Base-by-base conservation (phyloP, 2,797 vertebrate genomes). In the Catostomus latipinnis region DNA sequence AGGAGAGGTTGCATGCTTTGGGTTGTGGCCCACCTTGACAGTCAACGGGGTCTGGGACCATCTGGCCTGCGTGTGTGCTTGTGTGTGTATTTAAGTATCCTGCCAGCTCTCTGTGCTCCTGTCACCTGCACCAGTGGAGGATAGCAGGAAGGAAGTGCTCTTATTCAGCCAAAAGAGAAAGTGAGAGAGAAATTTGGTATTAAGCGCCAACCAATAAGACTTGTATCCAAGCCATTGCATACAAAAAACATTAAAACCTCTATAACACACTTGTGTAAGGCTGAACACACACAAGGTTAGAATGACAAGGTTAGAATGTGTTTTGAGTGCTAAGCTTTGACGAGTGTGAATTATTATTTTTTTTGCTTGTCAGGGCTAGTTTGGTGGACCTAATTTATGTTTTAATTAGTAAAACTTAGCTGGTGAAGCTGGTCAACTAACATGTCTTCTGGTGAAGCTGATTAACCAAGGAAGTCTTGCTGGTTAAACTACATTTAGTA, bases 221-320 rank as follows among this genome's bases (percentile, higher is more conserved):
- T 69, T 52, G 65, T 53, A 78, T 11, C 43, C 61, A 78, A 48
- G 56, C 46, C 72, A 22, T 49, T 43, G 56, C 78, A 49, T 80
- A 71, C 65, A 71, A 76, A 76, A 70, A 58, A 34, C 34, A 34
- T 34, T 75, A 81, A 71, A 71, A 70, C 52, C 63, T 58, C 48
- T 43, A 18, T 63, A 52, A 16, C 52, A 18, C 53, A 69, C 69
- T 86, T 90, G 88, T 87, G 91, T 92, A 91, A 92, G 88, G 82
- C 88, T 82, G 82, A 88, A 80, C 85, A 86, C 87, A 88, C 88
- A 88, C 93, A 94, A 94, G 93, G 93, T 94, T 92, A 92, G 90
- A 34, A 66, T 58, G 76, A 70, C 60, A 22, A 22, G 22, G 22
- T 22, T 22, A 22, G 22, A 22, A 22, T 74, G 3, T 34, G 34